These are phyloP conservation scores for Scaptomyza cyrtandrae DNA, from an alignment of 2,888 invertebrate genomes.

Conservation along the genomic window DNA sequence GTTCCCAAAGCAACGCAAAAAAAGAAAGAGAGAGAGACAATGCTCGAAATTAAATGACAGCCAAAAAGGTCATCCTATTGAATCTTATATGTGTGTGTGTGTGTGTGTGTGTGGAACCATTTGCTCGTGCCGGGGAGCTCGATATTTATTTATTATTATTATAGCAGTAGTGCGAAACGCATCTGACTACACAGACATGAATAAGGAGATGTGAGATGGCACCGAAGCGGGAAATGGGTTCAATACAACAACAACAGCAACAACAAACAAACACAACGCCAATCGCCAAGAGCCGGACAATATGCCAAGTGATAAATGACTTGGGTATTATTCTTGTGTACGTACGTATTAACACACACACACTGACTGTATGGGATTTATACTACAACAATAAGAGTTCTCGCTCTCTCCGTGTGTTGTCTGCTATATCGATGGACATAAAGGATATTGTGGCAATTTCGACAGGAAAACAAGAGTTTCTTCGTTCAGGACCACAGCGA, in stretches of 20 bases:
- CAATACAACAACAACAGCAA: constrained; percentile 35
- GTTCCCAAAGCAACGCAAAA: constrained; percentile 68
- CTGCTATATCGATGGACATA: constrained; percentile 65
- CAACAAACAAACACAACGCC: constrained; percentile 71
- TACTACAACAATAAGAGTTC: constrained; percentile 44
- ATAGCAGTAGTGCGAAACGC: constrained; percentile 66
- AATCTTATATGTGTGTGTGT: constrained; percentile 34
- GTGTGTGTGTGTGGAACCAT: constrained; percentile 50
- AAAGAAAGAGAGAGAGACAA: constrained; percentile 72
- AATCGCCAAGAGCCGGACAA: constrained; percentile 80
- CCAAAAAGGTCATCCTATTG: constrained; percentile 76
- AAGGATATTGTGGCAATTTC: constrained; percentile 80
- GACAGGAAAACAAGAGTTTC: constrained; percentile 74
- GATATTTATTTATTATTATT: constrained; percentile 78
- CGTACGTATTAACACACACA: constrained; percentile 58
- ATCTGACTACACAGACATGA: constrained; percentile 45
- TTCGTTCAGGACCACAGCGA: constrained; percentile 69
- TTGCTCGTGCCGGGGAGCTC: constrained; percentile 58
- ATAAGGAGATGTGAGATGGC: constrained; percentile 40
- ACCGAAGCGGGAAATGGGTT: constrained; percentile 82
- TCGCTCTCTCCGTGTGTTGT: constrained; percentile 34
- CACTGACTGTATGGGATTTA: constrained; percentile 48
- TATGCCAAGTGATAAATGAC: constrained; percentile 84
- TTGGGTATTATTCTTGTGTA: constrained; percentile 74
- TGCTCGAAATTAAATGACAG: constrained; percentile 82